These are phyloP conservation scores for Paramacrobiotus metropolitanus DNA, from an alignment of 1,140 invertebrate genomes.

Conservation along the genomic window DNA sequence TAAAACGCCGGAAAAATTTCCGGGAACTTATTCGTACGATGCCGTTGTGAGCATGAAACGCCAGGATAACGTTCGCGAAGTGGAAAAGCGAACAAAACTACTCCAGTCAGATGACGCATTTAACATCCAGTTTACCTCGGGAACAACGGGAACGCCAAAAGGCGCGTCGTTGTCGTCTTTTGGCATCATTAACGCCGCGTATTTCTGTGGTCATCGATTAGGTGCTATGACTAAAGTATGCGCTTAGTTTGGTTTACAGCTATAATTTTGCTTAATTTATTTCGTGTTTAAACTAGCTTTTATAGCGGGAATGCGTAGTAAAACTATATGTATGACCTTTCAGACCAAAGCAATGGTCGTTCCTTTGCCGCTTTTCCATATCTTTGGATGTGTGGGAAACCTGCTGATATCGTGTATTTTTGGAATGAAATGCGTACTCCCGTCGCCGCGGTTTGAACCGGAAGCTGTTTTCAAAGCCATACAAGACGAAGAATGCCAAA, in stretches of 20 bases:
- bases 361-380: constrained; percentile 29
- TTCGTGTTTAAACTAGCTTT: neutral
- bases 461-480: constrained; percentile 15
- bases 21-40: neutral
- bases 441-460: constrained; percentile 20
- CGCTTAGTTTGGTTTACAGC: neutral
- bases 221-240: constrained; percentile 11
- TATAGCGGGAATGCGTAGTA: too few relatives aligned
- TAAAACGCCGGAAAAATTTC: neutral
- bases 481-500: constrained; percentile 13
- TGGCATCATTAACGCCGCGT: constrained; percentile 29
- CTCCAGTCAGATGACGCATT: neutral
- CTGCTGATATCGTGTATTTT: constrained; percentile 21
- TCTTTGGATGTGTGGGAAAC: constrained; percentile 28
- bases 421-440: constrained; percentile 20
- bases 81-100: neutral
- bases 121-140: constrained; percentile 17
- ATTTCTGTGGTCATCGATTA: constrained; percentile 21
- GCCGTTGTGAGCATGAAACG: neutral
- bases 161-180: constrained; percentile 28
- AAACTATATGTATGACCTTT: neutral
- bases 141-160: constrained; percentile 29
- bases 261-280: neutral
- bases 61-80: neutral
- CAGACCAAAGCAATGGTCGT: neutral